Conservation (phyloP, 2,888 invertebrate species). For the Zootermopsis nevadensis region DNA sequence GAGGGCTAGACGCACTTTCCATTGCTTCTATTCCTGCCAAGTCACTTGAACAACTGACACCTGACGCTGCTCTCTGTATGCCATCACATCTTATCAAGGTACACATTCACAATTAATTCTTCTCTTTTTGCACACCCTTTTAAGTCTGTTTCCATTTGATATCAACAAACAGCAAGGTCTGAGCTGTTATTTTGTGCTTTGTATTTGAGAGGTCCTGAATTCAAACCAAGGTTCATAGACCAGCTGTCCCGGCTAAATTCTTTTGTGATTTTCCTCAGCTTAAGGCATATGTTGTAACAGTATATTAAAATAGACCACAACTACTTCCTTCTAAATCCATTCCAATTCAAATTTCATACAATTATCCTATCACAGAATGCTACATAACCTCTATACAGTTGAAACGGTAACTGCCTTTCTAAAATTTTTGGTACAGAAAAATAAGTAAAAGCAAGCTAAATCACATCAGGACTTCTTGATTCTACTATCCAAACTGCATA, state of each 20-base stretch:
- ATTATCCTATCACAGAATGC: no score
- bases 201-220: neutral
- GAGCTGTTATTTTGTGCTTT: neutral
- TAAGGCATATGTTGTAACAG: neutral
- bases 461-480: no score
- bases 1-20: conserved; percentile 4
- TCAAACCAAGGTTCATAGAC: neutral
- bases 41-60: neutral
- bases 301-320: neutral
- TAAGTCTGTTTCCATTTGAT: neutral
- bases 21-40: conserved; percentile 12
- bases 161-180: neutral
- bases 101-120: neutral
- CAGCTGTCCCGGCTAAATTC: neutral
- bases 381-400: no score
- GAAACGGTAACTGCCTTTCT: no score
- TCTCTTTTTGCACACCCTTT: neutral
- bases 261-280: neutral
- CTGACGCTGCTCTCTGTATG: neutral
- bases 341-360: no score
- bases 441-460: no score
- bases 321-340: no score
- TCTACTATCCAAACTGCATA: no score
- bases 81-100: conserved; percentile 7
- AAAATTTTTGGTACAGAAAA: no score